Evolutionary conservation across 2,113 vertebrate species (phyloP).

Genomic region (Colius striatus): DNA sequence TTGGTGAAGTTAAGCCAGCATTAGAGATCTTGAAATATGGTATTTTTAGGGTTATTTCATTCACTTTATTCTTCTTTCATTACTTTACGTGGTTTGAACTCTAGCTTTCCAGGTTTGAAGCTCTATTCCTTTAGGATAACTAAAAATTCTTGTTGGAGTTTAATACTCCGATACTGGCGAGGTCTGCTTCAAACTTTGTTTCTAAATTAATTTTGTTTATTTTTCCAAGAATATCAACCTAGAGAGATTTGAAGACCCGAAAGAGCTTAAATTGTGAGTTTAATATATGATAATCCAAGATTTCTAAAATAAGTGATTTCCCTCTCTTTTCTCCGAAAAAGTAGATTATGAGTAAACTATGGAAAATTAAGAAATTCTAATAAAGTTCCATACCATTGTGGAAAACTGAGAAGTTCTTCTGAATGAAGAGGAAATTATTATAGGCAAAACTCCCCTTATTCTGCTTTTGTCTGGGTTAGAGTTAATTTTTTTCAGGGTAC

Average conservation of each 20-base stretch:
- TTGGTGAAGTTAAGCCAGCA: neutral
- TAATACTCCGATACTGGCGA: neutral
- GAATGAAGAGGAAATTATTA: neutral
- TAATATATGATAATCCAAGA: neutral
- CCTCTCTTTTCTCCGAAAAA: neutral
- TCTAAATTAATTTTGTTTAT: neutral
- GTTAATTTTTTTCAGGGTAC: neutral
- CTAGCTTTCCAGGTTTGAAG: neutral
- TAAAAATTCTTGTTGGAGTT: neutral
- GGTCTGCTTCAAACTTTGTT: neutral
- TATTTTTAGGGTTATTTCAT: neutral
- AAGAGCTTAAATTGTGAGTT: neutral
- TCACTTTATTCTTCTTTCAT: neutral
- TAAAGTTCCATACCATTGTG: neutral
- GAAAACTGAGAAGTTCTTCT: neutral
- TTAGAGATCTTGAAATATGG: neutral
- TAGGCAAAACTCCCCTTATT: fast-evolving
- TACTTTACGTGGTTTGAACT: neutral
- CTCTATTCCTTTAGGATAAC: neutral
- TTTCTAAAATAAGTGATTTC: neutral
- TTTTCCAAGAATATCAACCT: neutral
- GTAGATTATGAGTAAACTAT: neutral
- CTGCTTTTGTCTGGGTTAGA: neutral
- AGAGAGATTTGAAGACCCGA: neutral
- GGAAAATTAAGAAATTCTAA: neutral